Evolutionary conservation across 2,888 invertebrate genomes (phyloP).

Genomic region (Apodemia mormo): DNA sequence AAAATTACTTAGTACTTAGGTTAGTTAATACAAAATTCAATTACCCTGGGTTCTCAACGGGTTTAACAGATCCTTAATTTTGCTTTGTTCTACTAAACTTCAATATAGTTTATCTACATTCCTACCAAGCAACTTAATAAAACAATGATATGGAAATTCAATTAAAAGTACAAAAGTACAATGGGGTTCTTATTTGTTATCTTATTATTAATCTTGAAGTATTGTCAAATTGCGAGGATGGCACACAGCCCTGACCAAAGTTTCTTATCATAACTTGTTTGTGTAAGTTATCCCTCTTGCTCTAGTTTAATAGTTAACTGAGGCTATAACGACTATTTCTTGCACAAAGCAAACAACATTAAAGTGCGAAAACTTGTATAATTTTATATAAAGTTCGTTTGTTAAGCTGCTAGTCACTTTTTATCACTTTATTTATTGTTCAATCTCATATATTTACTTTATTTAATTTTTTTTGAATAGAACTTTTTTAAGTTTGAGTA

Average conservation of each 20-base stretch:
- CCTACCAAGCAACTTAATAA: too few relatives aligned
- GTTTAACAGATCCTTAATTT: too few relatives aligned
- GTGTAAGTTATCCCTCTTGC: constrained; percentile 52
- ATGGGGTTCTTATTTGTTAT: constrained; percentile 42
- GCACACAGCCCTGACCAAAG: constrained; percentile 50
- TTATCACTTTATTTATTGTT: too few relatives aligned
- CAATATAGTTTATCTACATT: too few relatives aligned
- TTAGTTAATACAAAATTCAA: too few relatives aligned
- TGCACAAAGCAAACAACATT: constrained; percentile 20
- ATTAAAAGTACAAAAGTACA: constrained; percentile 66
- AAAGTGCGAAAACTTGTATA: neutral
- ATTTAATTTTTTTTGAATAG: too few relatives aligned
- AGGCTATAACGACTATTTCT: constrained; percentile 44
- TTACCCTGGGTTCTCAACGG: too few relatives aligned
- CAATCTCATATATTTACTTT: too few relatives aligned
- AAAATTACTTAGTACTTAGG: too few relatives aligned
- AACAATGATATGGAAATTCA: constrained; percentile 45
- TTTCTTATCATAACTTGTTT: constrained; percentile 58
- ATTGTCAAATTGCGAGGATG: constrained; percentile 51
- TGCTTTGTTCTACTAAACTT: too few relatives aligned
- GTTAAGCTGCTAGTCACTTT: neutral
- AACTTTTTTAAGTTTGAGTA: too few relatives aligned
- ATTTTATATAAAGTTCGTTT: neutral
- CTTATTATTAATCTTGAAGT: constrained; percentile 49
- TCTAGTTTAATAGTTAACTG: constrained; percentile 44